Conservation (phyloP, 2,888 invertebrate genomes). For the Heliconius cydno region DNA sequence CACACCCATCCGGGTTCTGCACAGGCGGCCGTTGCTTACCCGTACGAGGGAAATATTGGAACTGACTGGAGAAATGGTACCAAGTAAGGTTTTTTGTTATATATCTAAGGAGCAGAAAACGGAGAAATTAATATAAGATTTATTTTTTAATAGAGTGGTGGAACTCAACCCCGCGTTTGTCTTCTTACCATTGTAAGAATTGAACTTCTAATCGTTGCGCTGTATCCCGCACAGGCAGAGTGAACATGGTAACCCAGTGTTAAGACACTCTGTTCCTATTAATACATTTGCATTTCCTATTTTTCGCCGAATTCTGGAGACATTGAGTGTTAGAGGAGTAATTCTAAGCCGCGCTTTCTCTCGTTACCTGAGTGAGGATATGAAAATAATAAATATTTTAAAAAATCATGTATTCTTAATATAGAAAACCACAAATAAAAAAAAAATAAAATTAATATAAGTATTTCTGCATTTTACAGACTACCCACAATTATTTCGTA, state of each 20-base stretch:
- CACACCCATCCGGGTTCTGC: slow-evolving; percentile 95
- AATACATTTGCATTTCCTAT: too few species aligned
- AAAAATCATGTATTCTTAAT: background rate
- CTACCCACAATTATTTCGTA: slow-evolving; percentile 82
- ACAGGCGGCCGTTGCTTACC: slow-evolving; percentile 89
- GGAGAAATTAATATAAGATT: too few species aligned
- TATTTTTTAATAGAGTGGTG: too few species aligned
- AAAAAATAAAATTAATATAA: background rate
- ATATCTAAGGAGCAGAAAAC: too few species aligned
- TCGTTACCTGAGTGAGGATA: background rate
- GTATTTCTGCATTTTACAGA: slow-evolving; percentile 54
- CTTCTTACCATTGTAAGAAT: too few species aligned
- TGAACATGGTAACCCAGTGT: background rate
- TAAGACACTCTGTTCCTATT: background rate
- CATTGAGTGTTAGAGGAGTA: background rate
- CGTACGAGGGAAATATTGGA: slow-evolving; percentile 87
- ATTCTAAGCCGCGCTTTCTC: background rate
- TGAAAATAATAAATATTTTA: background rate
- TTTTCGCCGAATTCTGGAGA: too few species aligned
- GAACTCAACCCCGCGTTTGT: background rate
- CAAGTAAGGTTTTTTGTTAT: slow-evolving; percentile 56
- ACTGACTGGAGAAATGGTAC: slow-evolving; percentile 78
- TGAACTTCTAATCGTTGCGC: too few species aligned
- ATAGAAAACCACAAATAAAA: background rate
- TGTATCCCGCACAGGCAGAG: background rate